A percentile compares a stretch with the other conserved stretches of the same genome.
Conservation (phyloP, 2,888 invertebrate genomes). For the Trichopoda pennipes region DNA sequence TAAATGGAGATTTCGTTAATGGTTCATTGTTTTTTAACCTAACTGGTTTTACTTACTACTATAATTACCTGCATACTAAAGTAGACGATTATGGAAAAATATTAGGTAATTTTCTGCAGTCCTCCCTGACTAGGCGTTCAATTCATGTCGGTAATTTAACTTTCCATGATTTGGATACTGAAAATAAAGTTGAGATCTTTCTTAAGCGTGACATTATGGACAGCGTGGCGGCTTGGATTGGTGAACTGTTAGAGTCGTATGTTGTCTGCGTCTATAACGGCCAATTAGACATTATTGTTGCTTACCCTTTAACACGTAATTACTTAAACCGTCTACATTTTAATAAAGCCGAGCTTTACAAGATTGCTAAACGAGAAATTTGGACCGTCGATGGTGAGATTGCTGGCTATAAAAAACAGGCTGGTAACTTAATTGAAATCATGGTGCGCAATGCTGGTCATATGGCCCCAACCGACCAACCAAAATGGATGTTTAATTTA, state of each 20-base stretch:
- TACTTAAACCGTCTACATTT: constrained; percentile 88
- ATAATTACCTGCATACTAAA: constrained; percentile 83
- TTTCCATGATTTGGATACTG: constrained; percentile 83
- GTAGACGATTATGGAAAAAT: constrained; percentile 84
- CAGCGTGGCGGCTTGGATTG: constrained; percentile 88
- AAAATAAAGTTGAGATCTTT: constrained; percentile 85
- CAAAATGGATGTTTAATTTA: constrained; percentile 88
- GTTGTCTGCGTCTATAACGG: constrained; percentile 91
- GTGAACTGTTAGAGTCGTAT: constrained; percentile 84
- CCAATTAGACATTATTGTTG: constrained; percentile 94
- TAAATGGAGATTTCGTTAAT: constrained; percentile 83
- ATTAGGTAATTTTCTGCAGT: constrained; percentile 78
- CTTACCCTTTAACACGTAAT: constrained; percentile 91
- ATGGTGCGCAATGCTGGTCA: constrained; percentile 90
- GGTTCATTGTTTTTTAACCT: constrained; percentile 86
- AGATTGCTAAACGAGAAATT: constrained; percentile 84
- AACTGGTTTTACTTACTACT: constrained; percentile 78
- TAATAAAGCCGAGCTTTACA: constrained; percentile 85
- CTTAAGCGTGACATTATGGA: constrained; percentile 90
- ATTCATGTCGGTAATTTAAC: constrained; percentile 92
- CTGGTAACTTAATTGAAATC: constrained; percentile 87
- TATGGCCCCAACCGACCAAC: constrained; percentile 90
- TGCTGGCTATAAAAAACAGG: constrained; percentile 89
- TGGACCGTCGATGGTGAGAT: constrained; percentile 87
- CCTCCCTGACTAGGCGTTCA: constrained; percentile 84